Evolutionary conservation across 2,888 invertebrate species (phyloP), one percentile per base, ranked within the genome.

Genomic region (Meganola albula): DNA sequence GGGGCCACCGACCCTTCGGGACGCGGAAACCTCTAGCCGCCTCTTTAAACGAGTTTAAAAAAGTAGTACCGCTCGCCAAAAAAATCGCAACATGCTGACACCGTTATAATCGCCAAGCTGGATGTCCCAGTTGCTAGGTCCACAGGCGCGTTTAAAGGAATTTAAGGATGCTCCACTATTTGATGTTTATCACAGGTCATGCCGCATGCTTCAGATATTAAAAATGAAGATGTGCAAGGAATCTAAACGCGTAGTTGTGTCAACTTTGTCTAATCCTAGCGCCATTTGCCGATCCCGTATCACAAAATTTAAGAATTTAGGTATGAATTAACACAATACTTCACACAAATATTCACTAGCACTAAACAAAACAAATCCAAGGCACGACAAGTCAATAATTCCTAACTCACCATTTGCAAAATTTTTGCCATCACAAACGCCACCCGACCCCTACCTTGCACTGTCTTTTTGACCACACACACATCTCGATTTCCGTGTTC

Each of bases 341-440:
- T 70, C 54, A 71, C 83, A 69, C 69, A 61, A 66, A 55, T 67
- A 63, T 64, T 73, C 84, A 85, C 84, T 55, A 67, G 55, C 83
- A 83, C 84, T 62, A 61, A 62, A 57, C 57, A 54, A 72, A 69
- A 70, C 69, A 66, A 74, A 63, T 63, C 62, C 50, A 50, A 59
- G 54, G 47, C 73, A 69, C 72, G 64, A 69, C 68, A 71, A 69
- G 61, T 69, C 74, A 77, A 71, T 75, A 77, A 65, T 74, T 79
- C 84, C 86, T 87, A 87, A 90, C 91, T 91, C 89, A 91, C 91
- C 91, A 90, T 89, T 90, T 88, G 90, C 89, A 89, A 90, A 89
- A 89, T 79, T 89, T 90, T 90, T 90, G 90, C 91, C 91, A 91
- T 91, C 90, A 90, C 91, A 90, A 87, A 89, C 89, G 90, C 90